Evolutionary conservation across 92 coral and sea anemone species (phyloP).

Genomic region (Micromussa lordhowensis): DNA sequence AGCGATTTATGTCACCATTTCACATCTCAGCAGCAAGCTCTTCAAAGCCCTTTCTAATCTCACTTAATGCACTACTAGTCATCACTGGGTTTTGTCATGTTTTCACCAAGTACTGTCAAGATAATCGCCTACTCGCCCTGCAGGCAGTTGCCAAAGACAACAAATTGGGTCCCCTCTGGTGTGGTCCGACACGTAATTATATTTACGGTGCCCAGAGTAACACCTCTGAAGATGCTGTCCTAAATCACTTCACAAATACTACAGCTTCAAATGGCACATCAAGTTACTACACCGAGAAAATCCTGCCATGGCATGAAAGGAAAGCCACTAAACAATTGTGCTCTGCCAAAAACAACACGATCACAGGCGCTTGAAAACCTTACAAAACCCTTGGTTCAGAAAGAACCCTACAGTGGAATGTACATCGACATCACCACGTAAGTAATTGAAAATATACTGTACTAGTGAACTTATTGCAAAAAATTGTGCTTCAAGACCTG

Average conservation of each 20-base stretch:
- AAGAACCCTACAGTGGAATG: neutral
- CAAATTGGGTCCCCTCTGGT: neutral
- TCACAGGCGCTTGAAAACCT: neutral
- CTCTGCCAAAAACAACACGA: neutral
- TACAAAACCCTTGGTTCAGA: neutral
- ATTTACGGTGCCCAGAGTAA: neutral
- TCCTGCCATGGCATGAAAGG: neutral
- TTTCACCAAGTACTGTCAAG: neutral
- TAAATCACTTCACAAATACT: neutral
- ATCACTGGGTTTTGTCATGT: neutral
- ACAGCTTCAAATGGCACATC: no score
- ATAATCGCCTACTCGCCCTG: neutral
- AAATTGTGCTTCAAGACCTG: no score
- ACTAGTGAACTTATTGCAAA: no score
- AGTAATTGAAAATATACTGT: no score
- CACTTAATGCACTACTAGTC: neutral
- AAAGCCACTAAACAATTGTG: neutral
- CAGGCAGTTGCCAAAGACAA: neutral
- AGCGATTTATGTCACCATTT: conserved; percentile 4
- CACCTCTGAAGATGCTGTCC: neutral
- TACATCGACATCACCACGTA: neutral
- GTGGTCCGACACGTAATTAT: neutral
- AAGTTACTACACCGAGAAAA: neutral
- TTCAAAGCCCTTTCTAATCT: neutral
- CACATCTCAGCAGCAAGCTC: neutral